phyloP scores from a whole-genome alignment of 2,113 vertebrate genomes.

The Corynorhinus townsendii region DNA sequence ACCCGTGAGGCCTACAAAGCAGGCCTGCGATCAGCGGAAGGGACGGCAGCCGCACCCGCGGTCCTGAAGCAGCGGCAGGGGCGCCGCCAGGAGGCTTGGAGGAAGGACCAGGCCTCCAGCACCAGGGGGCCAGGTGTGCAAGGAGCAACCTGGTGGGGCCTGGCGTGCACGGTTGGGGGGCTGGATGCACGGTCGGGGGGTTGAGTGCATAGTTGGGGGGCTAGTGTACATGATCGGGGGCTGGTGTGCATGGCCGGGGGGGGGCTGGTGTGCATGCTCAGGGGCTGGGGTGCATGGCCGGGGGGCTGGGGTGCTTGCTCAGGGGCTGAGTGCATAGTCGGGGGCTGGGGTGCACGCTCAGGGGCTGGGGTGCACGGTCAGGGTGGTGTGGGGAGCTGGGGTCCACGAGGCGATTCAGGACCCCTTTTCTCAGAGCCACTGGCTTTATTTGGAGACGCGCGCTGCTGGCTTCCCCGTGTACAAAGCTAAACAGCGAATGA shows the following conservation, averaged over 20 bases:
- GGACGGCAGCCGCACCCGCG: neutral
- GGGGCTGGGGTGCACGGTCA: neutral
- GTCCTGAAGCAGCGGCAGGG: neutral
- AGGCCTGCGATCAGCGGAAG: neutral
- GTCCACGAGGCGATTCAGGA: neutral
- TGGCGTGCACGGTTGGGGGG: neutral
- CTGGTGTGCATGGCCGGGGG: neutral
- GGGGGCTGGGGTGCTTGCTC: neutral
- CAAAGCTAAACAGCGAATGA: constrained; percentile 70
- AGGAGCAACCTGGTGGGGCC: neutral
- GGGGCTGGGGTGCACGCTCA: neutral
- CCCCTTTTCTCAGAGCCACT: constrained; percentile 48
- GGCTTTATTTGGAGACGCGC: constrained; percentile 63
- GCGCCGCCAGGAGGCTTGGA: neutral
- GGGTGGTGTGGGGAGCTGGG: neutral
- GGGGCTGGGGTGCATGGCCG: neutral
- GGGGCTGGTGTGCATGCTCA: neutral
- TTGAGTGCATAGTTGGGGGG: neutral
- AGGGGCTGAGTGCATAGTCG: neutral
- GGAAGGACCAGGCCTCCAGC: neutral
- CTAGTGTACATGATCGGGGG: no score
- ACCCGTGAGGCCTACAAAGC: constrained; percentile 7
- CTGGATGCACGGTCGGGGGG: no score
- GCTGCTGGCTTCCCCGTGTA: constrained; percentile 50
- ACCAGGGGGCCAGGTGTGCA: neutral